Conservation (phyloP, 1,140 invertebrate species). For the Pogonomyrmex barbatus region DNA sequence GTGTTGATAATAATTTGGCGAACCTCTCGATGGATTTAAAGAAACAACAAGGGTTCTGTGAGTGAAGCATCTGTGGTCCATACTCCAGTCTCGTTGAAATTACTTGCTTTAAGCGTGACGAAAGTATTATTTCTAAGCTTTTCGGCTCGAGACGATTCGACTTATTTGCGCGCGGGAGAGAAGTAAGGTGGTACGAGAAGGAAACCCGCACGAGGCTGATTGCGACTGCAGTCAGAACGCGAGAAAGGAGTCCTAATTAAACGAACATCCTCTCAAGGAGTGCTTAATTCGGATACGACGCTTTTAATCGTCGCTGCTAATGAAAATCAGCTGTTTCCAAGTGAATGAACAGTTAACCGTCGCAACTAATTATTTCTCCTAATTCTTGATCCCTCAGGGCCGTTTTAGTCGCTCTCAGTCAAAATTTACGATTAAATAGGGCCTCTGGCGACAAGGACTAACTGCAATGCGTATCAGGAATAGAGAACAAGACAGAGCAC, state of each 20-base stretch:
- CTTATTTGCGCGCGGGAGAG: background rate
- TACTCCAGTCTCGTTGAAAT: conserved; percentile 12
- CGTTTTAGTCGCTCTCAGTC: background rate
- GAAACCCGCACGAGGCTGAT: background rate
- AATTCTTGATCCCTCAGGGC: conserved; percentile 35
- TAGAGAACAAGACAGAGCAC: background rate
- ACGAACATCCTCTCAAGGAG: conserved; percentile 13
- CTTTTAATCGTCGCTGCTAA: conserved; percentile 31
- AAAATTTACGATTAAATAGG: conserved; percentile 31
- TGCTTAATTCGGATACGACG: conserved; percentile 2
- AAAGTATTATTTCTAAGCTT: conserved; percentile 50
- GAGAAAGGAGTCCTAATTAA: conserved; percentile 36
- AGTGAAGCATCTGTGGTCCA: background rate
- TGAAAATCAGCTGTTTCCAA: conserved; percentile 43
- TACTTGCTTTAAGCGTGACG: conserved; percentile 17
- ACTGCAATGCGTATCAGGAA: conserved; percentile 27
- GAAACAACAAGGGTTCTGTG: background rate
- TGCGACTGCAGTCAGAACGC: conserved; percentile 22
- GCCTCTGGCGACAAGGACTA: conserved; percentile 28
- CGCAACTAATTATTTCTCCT: background rate
- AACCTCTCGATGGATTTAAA: background rate
- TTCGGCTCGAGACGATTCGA: background rate
- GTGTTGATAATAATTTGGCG: background rate
- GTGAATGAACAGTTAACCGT: conserved; percentile 27
- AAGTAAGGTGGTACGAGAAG: background rate